phyloP scores from a whole-genome alignment of 2,113 vertebrate species.

The Pollachius pollachius region DNA sequence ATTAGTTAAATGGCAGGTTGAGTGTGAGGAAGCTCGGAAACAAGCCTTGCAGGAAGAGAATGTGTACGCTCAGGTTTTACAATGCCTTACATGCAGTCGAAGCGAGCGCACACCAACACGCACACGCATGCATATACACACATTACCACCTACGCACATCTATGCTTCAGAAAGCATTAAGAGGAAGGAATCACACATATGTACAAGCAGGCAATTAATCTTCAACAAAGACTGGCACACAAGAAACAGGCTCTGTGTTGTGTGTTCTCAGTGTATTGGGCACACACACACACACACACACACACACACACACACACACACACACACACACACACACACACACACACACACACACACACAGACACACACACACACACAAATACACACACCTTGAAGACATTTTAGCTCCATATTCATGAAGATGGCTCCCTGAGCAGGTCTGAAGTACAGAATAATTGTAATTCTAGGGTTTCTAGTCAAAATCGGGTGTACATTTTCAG shows the following conservation, averaged over 20 bases:
- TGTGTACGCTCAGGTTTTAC: conserved; percentile 63
- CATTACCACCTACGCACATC: conserved; percentile 64
- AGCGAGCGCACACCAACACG: conserved; percentile 56
- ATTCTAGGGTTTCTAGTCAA: conserved; percentile 42
- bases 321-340: conserved; percentile 1
- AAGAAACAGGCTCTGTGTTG: conserved; percentile 1
- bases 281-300: no score
- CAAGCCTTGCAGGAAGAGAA: conserved; percentile 63
- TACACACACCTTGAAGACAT: conserved; percentile 64
- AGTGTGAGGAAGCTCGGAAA: conserved; percentile 64
- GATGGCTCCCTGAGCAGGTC: conserved; percentile 51
- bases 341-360: no score
- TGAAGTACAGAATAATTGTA: conserved; percentile 42
- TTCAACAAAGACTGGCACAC: conserved; percentile 51
- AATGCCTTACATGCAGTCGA: conserved; percentile 54
- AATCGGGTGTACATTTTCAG: conserved; percentile 57
- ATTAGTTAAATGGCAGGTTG: conserved; percentile 71
- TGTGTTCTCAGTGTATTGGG: conserved; percentile 21
- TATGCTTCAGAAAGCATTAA: conserved; percentile 58
- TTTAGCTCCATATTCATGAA: conserved; percentile 73
- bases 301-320: no score
- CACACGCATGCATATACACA: conserved; percentile 33
- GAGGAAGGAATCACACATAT: conserved; percentile 46
- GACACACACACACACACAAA: neutral
- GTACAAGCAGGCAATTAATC: conserved; percentile 64